Conservation (phyloP, 2,797 vertebrate genomes). For the Thripadectes ignobilis region DNA sequence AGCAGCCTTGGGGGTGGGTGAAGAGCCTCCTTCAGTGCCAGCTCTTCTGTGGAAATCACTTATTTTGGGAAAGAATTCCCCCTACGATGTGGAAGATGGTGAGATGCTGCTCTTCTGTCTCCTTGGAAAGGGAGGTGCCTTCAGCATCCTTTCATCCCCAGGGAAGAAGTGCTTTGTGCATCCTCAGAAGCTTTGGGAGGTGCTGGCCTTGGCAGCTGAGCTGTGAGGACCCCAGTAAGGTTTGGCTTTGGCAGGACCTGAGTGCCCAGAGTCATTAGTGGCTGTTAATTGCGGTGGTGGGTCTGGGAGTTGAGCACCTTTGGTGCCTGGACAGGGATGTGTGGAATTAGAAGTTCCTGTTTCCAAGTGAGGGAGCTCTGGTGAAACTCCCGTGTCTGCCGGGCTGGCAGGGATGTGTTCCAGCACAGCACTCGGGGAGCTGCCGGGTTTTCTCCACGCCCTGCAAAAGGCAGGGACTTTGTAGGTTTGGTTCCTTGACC, state of each 20-base stretch:
- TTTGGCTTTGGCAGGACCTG: background rate
- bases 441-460: rapidly evolving
- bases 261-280: background rate
- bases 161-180: background rate
- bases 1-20: background rate
- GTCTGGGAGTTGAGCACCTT: background rate
- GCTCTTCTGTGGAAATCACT: background rate
- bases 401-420: background rate
- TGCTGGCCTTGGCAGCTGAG: background rate
- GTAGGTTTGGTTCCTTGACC: background rate
- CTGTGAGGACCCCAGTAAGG: rapidly evolving
- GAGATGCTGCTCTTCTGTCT: background rate
- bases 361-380: background rate
- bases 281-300: background rate
- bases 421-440: rapidly evolving
- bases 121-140: background rate
- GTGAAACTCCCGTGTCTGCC: background rate
- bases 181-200: background rate
- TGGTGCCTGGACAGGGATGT: background rate
- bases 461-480: background rate
- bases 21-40: background rate
- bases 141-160: background rate
- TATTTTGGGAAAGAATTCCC: background rate
- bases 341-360: background rate
- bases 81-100: rapidly evolving